Evolutionary conservation across 2,113 vertebrate genomes (phyloP).

Genomic region (Cathartes aura): DNA sequence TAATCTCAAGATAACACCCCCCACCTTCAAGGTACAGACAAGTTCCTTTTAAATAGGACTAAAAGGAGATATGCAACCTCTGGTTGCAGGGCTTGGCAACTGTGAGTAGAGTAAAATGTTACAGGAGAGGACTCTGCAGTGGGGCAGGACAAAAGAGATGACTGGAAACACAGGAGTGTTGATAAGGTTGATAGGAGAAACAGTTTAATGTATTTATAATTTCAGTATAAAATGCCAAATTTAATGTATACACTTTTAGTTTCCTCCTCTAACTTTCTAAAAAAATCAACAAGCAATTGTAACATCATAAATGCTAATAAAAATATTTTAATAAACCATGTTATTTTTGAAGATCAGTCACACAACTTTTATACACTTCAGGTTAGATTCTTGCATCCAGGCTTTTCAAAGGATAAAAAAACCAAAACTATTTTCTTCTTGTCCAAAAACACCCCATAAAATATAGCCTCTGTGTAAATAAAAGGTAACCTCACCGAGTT

Average conservation of each 20-base stretch:
- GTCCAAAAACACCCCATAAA: neutral
- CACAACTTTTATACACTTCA: neutral
- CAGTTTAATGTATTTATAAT: neutral
- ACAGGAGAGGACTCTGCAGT: neutral
- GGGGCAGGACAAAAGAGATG: neutral
- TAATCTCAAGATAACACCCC: neutral
- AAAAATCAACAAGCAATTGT: neutral
- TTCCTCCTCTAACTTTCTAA: neutral
- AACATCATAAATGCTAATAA: neutral
- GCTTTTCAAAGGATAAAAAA: neutral
- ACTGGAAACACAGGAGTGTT: neutral
- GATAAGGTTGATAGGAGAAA: neutral
- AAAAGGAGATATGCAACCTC: neutral
- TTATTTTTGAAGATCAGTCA: neutral
- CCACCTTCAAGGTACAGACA: neutral
- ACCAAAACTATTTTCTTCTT: neutral
- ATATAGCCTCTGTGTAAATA: neutral
- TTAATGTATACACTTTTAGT: neutral
- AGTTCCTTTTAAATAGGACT: neutral
- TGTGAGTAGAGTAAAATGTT: neutral
- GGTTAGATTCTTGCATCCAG: neutral
- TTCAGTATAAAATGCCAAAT: neutral
- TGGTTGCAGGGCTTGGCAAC: neutral
- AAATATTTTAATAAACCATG: neutral
- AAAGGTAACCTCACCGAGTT: neutral